Evolutionary conservation across 2,113 vertebrate species (phyloP), one percentile per base, ranked within the genome.

Genomic region (Nycticebus coucang): DNA sequence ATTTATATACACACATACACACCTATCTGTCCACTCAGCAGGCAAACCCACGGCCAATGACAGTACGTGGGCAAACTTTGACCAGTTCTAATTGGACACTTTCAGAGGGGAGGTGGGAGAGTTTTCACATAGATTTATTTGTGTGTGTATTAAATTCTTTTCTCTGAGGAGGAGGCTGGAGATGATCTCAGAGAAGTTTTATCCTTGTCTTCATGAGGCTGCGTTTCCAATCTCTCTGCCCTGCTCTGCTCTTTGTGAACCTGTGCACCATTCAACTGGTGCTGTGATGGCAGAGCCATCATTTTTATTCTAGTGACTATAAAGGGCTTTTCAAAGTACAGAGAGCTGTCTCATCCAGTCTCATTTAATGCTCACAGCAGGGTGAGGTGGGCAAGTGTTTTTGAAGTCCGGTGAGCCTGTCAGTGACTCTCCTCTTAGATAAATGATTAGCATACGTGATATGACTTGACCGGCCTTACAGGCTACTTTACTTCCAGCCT

Each of bases 391-490:
- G 33, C 12, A 81, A 81, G 41, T 92, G 37, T 33, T 85, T 97
- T 91, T 85, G 37, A 94, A 91, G 45, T 87, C n/a, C 19, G 55
- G 41, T 64, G 62, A 81, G 41, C 77, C 33, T 80, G 55, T 60
- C 30, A 57, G 53, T 18, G 26, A 89, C 4, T 80, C 37, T 90
- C 50, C 64, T 79, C 41, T 82, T 81, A 77, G 50, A 41, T 96
- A 72, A 95, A 26, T 79, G 68, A 74, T 87, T 95, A 97, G 21
- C 33, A 45, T 57, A 81, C 64, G 11, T 94, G 74, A 30, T 22
- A 28, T 71, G 41, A 57, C 1, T 81, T 60, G 62, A 75, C 35
- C 45, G 74, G 68, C 1, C 45, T 91, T 87, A 60, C 5, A 53
- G 69, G 53, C n/a, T 33, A 13, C 55, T 53, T 75, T 91, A 74